A percentile compares a stretch with the other conserved stretches of the same genome.
Evolutionary conservation across 2,113 vertebrate species (phyloP).

Genomic region (Oxygymnocypris stewartii): DNA sequence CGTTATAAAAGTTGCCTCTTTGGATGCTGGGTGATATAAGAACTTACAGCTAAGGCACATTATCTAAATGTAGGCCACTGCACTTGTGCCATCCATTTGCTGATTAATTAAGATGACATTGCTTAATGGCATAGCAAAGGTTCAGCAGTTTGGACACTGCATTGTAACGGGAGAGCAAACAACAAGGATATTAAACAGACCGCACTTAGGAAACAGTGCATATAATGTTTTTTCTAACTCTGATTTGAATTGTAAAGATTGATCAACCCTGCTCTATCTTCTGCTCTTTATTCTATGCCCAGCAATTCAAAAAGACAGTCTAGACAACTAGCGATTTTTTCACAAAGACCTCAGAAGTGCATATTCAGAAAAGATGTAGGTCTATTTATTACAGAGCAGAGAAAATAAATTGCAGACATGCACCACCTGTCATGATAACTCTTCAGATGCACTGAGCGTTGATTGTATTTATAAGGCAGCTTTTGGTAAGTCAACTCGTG

Average conservation of each 20-base stretch:
- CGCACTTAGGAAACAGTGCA: background rate
- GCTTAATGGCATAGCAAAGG: slow-evolving; percentile 56
- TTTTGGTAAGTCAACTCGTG: background rate
- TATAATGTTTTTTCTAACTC: background rate
- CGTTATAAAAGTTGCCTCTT: slow-evolving; percentile 26
- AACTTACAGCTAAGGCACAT: slow-evolving; percentile 42
- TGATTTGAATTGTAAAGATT: background rate
- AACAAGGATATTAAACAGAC: slow-evolving; percentile 16
- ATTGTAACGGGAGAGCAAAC: slow-evolving; percentile 52
- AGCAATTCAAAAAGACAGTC: slow-evolving; percentile 6
- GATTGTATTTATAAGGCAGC: slow-evolving; percentile 22
- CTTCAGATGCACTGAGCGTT: background rate
- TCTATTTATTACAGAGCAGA: slow-evolving; percentile 13
- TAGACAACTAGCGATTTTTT: slow-evolving; percentile 1
- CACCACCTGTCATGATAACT: slow-evolving; percentile 16
- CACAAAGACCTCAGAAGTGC: background rate
- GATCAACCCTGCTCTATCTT: slow-evolving; percentile 5
- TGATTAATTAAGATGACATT: slow-evolving; percentile 62
- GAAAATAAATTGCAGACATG: slow-evolving; percentile 38
- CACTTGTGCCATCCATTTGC: slow-evolving; percentile 47
- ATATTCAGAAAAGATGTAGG: slow-evolving; percentile 12
- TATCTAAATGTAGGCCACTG: slow-evolving; percentile 52
- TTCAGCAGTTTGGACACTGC: slow-evolving; percentile 40
- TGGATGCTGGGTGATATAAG: background rate
- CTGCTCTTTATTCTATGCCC: background rate